Evolutionary conservation across 2,888 invertebrate species (phyloP).

Genomic region (Pachydiplax longipennis): DNA sequence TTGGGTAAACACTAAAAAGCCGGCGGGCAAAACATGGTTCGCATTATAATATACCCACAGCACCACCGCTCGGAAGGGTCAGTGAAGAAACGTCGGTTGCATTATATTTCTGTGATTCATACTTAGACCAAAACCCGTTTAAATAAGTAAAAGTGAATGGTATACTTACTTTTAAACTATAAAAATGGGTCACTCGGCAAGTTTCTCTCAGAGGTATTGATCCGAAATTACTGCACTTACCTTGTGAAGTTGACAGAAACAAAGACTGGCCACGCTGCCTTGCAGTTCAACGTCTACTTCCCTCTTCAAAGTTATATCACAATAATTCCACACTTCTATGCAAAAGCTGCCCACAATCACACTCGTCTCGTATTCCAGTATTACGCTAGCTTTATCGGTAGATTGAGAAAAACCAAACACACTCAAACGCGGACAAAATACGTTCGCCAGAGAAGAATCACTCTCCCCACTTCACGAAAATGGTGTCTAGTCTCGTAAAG

Average conservation of each 20-base stretch:
- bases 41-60: slow-evolving; percentile 49
- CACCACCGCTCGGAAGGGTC: slow-evolving; percentile 46
- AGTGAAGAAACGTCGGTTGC: slow-evolving; percentile 42
- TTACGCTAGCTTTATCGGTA: slow-evolving; percentile 32
- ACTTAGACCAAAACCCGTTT: background rate
- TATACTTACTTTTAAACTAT: background rate
- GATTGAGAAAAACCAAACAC: slow-evolving; percentile 47
- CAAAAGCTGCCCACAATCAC: slow-evolving; percentile 49
- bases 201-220: slow-evolving; percentile 50
- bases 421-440: slow-evolving; percentile 50
- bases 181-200: slow-evolving; percentile 49
- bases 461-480: slow-evolving; percentile 52
- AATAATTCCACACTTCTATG: slow-evolving; percentile 47
- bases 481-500: slow-evolving; percentile 51
- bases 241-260: slow-evolving; percentile 52
- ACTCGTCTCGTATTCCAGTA: slow-evolving; percentile 46
- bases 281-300: slow-evolving; percentile 50
- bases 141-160: background rate
- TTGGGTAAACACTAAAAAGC: background rate
- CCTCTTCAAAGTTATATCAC: slow-evolving; percentile 48
- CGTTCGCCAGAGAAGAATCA: slow-evolving; percentile 51
- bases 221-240: slow-evolving; percentile 51
- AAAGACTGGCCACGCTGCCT: slow-evolving; percentile 52
- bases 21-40: slow-evolving; percentile 47
- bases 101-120: background rate